Evolutionary conservation across 2,113 vertebrate genomes (phyloP).

Genomic region (Siniperca chuatsi): DNA sequence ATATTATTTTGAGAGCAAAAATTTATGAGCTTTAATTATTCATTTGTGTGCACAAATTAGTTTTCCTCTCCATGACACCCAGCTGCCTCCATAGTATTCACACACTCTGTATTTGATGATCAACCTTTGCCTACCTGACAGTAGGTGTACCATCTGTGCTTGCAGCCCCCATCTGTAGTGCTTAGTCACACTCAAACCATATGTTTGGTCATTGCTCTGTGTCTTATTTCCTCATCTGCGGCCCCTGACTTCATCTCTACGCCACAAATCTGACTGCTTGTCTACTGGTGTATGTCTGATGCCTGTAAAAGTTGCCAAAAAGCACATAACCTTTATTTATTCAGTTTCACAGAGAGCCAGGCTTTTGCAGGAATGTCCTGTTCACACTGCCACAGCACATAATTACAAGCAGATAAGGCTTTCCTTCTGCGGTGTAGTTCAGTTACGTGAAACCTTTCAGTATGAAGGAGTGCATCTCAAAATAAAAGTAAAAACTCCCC

Average conservation of each 20-base stretch:
- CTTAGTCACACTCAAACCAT: constrained; percentile 52
- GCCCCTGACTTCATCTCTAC: not conserved
- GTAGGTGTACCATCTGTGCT: constrained; percentile 59
- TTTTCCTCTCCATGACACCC: not conserved
- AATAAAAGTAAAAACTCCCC: constrained; percentile 4
- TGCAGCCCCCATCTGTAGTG: constrained; percentile 45
- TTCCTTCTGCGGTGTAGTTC: not conserved
- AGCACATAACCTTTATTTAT: constrained; percentile 10
- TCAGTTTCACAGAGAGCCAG: not conserved
- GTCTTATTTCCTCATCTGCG: constrained; percentile 10
- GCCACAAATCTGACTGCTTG: not conserved
- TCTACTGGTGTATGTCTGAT: constrained; percentile 3
- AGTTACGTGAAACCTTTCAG: not conserved
- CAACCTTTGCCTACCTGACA: constrained; percentile 53
- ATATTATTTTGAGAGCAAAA: not conserved
- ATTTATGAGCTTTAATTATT: not conserved
- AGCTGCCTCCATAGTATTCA: constrained; percentile 1
- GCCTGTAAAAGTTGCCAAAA: constrained; percentile 8
- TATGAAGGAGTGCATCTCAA: not conserved
- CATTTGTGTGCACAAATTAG: not conserved
- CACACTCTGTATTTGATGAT: constrained; percentile 44
- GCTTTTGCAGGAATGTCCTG: not conserved
- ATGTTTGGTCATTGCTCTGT: constrained; percentile 37
- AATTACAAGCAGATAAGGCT: not conserved
- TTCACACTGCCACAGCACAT: not conserved